Evolutionary conservation across 2,888 invertebrate genomes (phyloP), one percentile per base, ranked within the genome.

Genomic region (Pinctada fucata): DNA sequence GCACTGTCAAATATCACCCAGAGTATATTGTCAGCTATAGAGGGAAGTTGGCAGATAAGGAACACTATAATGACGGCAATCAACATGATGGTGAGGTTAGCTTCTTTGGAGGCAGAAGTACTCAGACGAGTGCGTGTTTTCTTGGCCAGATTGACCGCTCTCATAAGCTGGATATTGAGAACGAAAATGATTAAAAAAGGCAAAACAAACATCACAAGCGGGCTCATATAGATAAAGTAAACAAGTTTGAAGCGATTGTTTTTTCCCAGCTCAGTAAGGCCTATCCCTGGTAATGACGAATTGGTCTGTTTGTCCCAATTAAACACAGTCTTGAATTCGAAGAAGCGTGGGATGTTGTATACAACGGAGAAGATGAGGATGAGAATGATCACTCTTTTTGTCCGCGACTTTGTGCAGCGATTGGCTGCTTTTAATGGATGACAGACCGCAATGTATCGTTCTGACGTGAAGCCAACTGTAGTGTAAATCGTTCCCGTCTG

Each of bases 401-500:
- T 98, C 83, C 96, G 94, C 72, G 96, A 95, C 90, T 97, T 96
- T 10, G 98, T 98, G 93, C 98, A 98, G 80, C 97, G 94, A 4
- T 97, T 97, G 78, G 97, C 94, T 2, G 98, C 98, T 83, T 95
- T 95, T 75, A 99, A 94, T 0, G 98, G 98, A 91, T 92, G 91
- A 80, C 93, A 93, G 0, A 94, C 93, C 2, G 98, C 98, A 82
- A 98, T 97, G 94, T 97, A 99, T 78, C 99, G 95, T 92, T 98
- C 98, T 86, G 97, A 93, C 0, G 94, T 94, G 80, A 95, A 94
- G 10, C 94, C 94, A 70, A 94, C 92, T 4, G 94, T 95, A 90
- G 98, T 95, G 93, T 98, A 99, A 82, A 97, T 97, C 77, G 98
- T 97, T 78, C 97, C 97, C 83, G 98, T 97, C 93, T 99, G 97